phyloP scores from a whole-genome alignment of 2,888 invertebrate genomes.

The Metallyticus violacea region DNA sequence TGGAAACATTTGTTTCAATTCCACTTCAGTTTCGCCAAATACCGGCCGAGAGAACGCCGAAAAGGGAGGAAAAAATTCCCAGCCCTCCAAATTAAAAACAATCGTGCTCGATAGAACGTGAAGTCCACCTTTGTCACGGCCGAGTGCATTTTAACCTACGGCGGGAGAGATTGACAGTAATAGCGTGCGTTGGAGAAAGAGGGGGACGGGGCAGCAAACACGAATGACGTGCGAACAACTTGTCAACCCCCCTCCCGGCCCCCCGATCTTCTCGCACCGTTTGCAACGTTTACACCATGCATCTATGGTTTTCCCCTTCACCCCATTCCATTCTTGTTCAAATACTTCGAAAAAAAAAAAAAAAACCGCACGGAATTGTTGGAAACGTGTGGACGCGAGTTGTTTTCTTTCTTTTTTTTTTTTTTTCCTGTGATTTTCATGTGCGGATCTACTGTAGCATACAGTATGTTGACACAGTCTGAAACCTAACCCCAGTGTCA shows the following conservation, averaged over 20 bases:
- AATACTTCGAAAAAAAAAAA: background rate
- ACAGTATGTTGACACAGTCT: background rate
- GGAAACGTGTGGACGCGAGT: background rate
- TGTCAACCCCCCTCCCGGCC: background rate
- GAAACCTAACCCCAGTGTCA: background rate
- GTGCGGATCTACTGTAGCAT: constrained; percentile 4
- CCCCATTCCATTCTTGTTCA: background rate
- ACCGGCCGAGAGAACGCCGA: background rate
- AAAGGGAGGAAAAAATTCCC: background rate
- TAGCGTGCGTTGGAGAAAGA: background rate
- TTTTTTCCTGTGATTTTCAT: background rate
- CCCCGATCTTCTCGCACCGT: background rate
- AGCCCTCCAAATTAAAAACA: background rate
- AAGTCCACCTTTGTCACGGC: background rate
- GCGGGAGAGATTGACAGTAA: background rate
- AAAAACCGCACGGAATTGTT: background rate
- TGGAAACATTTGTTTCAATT: background rate
- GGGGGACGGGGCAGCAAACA: background rate
- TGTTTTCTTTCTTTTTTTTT: background rate
- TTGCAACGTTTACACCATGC: background rate
- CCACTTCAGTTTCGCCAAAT: background rate
- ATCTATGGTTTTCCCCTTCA: background rate
- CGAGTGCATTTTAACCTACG: background rate
- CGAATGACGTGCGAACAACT: background rate
- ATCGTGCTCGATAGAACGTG: background rate